phyloP scores from a whole-genome alignment of 2,888 invertebrate species.

The Colletes collaris region DNA sequence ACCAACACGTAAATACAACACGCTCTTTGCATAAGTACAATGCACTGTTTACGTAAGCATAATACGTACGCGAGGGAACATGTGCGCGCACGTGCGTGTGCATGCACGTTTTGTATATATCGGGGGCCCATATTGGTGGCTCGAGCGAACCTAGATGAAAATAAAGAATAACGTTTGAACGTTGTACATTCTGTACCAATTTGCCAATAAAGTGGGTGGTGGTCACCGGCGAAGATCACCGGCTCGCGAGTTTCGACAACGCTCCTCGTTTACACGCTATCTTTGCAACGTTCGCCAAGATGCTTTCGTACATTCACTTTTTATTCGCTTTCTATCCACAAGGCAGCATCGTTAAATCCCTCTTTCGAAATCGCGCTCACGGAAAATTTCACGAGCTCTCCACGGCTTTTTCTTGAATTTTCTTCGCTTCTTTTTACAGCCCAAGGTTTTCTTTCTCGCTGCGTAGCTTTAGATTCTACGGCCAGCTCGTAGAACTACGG shows the following conservation, averaged over 20 bases:
- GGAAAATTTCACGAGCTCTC: conserved; percentile 54
- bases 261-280: neutral
- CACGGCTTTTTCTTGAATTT: conserved; percentile 39
- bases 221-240: too few relatives aligned
- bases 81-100: neutral
- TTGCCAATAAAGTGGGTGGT: conserved; percentile 18
- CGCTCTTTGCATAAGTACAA: conserved; percentile 67
- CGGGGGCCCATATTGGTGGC: too few relatives aligned
- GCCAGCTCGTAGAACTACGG: conserved; percentile 10
- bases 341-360: conserved; percentile 36
- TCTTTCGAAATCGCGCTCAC: conserved; percentile 30
- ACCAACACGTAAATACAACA: conserved; percentile 52
- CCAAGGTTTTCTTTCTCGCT: conserved; percentile 55
- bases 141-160: too few relatives aligned
- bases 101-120: neutral
- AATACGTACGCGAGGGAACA: neutral
- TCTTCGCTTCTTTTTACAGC: conserved; percentile 40
- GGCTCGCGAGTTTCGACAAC: neutral
- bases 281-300: neutral
- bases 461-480: conserved; percentile 44
- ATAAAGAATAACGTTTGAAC: too few relatives aligned
- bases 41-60: conserved; percentile 55
- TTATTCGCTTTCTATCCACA: conserved; percentile 7
- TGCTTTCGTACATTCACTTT: conserved; percentile 20
- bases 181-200: neutral